Percentiles rank a stretch among this genome's conserved stretches.
Evolutionary conservation across 2,888 invertebrate species (phyloP).

Genomic region (Macrophya annulata): DNA sequence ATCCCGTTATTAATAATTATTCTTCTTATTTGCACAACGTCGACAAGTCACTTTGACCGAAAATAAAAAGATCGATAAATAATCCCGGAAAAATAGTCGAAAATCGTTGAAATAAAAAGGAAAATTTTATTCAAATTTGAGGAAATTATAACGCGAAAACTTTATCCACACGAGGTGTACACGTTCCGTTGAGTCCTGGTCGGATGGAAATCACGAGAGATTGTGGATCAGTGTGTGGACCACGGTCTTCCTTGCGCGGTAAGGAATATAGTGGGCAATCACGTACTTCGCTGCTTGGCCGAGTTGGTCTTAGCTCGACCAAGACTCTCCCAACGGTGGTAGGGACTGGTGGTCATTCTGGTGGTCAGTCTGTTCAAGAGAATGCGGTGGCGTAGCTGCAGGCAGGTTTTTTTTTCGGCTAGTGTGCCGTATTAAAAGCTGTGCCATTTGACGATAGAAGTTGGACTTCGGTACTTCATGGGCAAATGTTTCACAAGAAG

Average conservation of each 20-base stretch:
- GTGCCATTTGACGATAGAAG: constrained; percentile 21
- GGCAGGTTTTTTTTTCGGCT: constrained; percentile 54
- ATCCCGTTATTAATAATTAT: not conserved
- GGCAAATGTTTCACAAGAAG: constrained; percentile 17
- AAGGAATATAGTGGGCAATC: constrained; percentile 48
- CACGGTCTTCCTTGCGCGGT: constrained; percentile 46
- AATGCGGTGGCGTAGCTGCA: constrained; percentile 36
- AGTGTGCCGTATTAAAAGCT: constrained; percentile 42
- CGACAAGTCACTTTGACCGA: not conserved
- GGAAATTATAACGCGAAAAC: not conserved
- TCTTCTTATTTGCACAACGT: not conserved
- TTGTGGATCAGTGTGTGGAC: constrained; percentile 53
- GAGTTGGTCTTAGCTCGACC: constrained; percentile 42
- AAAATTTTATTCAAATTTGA: not conserved
- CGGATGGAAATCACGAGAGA: constrained; percentile 43
- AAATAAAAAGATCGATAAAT: not conserved
- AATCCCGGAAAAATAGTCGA: not conserved
- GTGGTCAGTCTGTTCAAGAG: constrained; percentile 47
- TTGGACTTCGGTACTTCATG: constrained; percentile 16
- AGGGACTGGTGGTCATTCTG: constrained; percentile 55
- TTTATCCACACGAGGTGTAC: constrained; percentile 18
- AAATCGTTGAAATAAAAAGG: not conserved
- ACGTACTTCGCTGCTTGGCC: constrained; percentile 32
- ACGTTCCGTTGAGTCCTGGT: constrained; percentile 33
- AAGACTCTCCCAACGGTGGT: constrained; percentile 49